Conservation (phyloP, 2,797 vertebrate species). For the Sebastes elongatus region DNA sequence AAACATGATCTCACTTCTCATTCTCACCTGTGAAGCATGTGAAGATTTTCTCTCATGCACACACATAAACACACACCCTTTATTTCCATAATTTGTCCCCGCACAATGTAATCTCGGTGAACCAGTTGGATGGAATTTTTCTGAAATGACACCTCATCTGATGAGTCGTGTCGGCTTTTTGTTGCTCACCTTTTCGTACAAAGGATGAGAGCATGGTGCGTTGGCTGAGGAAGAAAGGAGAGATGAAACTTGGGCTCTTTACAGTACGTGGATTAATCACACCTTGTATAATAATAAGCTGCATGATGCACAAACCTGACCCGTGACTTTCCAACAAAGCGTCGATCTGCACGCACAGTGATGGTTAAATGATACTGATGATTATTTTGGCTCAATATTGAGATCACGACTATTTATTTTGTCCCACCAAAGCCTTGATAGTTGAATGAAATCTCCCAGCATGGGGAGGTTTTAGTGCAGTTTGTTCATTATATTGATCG, state of each 20-base stretch:
- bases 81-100: conserved; percentile 53
- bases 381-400: background rate
- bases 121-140: conserved; percentile 64
- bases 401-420: background rate
- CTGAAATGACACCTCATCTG: conserved; percentile 19
- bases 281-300: background rate
- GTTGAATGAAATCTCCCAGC: background rate
- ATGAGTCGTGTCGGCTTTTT: conserved; percentile 41
- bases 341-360: background rate
- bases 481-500: background rate
- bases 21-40: conserved; percentile 36
- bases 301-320: conserved; percentile 28
- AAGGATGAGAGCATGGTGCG: conserved; percentile 14
- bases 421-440: background rate
- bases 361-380: background rate
- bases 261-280: background rate
- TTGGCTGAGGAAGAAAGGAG: conserved; percentile 5
- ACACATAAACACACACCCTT: background rate
- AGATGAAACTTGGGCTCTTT: conserved; percentile 17
- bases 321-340: conserved; percentile 10
- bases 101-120: conserved; percentile 47
- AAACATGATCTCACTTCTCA: conserved; percentile 41
- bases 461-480: background rate
- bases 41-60: conserved; percentile 20
- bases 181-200: conserved; percentile 21